Conservation (phyloP, 2,888 invertebrate species). For the Leuctra nigra region DNA sequence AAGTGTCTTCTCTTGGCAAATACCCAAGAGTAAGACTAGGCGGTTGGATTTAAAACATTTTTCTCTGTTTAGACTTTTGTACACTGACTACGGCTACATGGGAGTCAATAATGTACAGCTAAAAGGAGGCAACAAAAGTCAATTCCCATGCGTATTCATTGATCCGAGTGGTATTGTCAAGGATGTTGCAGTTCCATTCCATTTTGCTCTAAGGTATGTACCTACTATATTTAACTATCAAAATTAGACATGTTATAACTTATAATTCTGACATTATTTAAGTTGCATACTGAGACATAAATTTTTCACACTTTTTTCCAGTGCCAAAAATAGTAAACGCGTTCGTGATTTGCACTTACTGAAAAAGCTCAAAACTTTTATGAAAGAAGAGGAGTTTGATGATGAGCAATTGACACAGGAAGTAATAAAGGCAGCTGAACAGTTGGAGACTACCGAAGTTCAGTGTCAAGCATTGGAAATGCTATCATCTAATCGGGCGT, state of each 20-base stretch:
- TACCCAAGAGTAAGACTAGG: too few species aligned
- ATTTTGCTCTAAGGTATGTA: conserved; percentile 64
- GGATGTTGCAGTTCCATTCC: conserved; percentile 82
- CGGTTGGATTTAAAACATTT: too few species aligned
- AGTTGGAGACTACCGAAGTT: conserved; percentile 64
- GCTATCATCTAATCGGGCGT: conserved; percentile 56
- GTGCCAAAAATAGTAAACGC: conserved; percentile 78
- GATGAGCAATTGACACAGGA: conserved; percentile 47
- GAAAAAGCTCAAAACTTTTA: conserved; percentile 61
- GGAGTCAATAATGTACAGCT: conserved; percentile 53
- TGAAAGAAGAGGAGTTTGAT: conserved; percentile 51
- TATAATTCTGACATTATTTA: background rate
- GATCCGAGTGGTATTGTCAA: conserved; percentile 78
- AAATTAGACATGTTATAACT: background rate
- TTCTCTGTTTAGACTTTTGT: conserved; percentile 66
- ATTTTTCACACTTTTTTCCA: conserved; percentile 39
- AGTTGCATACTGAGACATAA: too few species aligned
- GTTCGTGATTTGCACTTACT: conserved; percentile 83
- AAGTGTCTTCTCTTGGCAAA: too few species aligned
- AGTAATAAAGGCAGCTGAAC: conserved; percentile 50
- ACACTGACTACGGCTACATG: conserved; percentile 73
- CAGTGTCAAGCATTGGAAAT: conserved; percentile 65
- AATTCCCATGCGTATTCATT: conserved; percentile 69
- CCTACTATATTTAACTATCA: too few species aligned
- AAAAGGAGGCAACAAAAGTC: conserved; percentile 52